Evolutionary conservation across 2,888 invertebrate genomes (phyloP), one percentile per base, ranked within the genome.

Genomic region (Nezara viridula): DNA sequence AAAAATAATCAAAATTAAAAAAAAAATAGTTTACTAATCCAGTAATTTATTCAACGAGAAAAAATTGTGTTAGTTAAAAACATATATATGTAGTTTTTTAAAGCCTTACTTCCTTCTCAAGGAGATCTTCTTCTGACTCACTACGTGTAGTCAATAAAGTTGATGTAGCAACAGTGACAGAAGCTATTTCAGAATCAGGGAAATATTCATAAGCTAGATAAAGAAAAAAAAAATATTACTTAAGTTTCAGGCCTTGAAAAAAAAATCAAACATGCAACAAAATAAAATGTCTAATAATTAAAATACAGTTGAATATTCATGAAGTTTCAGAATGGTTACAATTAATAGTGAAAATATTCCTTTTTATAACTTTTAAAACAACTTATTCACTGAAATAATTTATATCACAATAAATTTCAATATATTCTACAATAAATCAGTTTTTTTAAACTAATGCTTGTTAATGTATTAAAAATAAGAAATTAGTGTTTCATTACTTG

Each of bases 121-220:
- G 93, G 91, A 97, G 94, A 93, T 97, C 97, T 93, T 97, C 97
- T 93, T 97, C 97, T 12, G 97, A 97, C 90, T 95, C 96, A 92
- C 95, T 95, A 89, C 93, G 93, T 66, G 93, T 94, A 90, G 95
- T 95, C 91, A 94, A 94, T 55, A 93, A 91, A 37, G 90, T 90
- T 10, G 93, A 93, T 32, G 93, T 93, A 88, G 92, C 93, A 44
- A 93, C 91, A 60, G 93, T 92, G 81, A 93, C 93, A 24, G 95
- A 94, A 91, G 96, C 96, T 92, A 96, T 95, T 94, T 97, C 97
- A 91, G 96, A 96, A 93, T 97, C 97, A 91, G 97, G 96, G 91
- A 97, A 95, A 93, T 98, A 98, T 94, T 98, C 98, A 93, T 97
- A 98, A 85, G 98, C 98, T 98, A 93, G 90, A 94, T 94, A 85